phyloP scores from a whole-genome alignment of 2,888 invertebrate species.

The Alloplasta piceator region DNA sequence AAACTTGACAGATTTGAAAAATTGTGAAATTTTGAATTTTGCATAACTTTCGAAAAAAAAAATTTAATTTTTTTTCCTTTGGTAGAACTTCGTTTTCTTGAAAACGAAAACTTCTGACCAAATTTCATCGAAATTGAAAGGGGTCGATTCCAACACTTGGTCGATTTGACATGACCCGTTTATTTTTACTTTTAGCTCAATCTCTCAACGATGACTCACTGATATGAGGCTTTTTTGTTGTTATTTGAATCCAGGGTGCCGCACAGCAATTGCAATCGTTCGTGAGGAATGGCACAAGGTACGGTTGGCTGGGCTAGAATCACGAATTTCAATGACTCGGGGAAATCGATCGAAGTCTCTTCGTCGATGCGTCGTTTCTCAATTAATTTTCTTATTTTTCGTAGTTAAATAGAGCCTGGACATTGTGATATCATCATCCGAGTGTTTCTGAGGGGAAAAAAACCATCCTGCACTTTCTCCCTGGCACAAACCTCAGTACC shows the following conservation, averaged over 20 bases:
- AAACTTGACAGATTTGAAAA: too few relatives aligned
- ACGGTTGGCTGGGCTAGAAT: slow-evolving; percentile 61
- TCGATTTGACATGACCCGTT: too few relatives aligned
- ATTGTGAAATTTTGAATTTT: too few relatives aligned
- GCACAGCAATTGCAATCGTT: slow-evolving; percentile 89
- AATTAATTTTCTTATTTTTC: slow-evolving; percentile 31
- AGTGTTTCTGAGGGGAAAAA: slow-evolving; percentile 48
- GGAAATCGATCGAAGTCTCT: slow-evolving; percentile 43
- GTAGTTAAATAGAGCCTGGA: slow-evolving; percentile 60
- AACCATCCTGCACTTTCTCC: slow-evolving; percentile 46
- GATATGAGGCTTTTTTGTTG: too few relatives aligned
- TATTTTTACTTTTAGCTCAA: slow-evolving; percentile 48
- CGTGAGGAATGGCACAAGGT: slow-evolving; percentile 83
- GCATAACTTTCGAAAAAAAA: too few relatives aligned
- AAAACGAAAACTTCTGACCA: too few relatives aligned
- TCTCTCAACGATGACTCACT: too few relatives aligned
- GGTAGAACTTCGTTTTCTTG: too few relatives aligned
- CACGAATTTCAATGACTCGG: slow-evolving; percentile 14
- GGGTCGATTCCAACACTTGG: too few relatives aligned
- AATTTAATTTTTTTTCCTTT: too few relatives aligned
- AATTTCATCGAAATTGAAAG: too few relatives aligned
- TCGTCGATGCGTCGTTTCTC: too few relatives aligned
- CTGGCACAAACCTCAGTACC: slow-evolving; percentile 56
- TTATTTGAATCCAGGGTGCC: slow-evolving; percentile 90
- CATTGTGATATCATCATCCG: slow-evolving; percentile 53